These are phyloP conservation scores for Melanotaenia duboulayi DNA, from an alignment of 2,113 vertebrate species.

Conservation along the genomic window DNA sequence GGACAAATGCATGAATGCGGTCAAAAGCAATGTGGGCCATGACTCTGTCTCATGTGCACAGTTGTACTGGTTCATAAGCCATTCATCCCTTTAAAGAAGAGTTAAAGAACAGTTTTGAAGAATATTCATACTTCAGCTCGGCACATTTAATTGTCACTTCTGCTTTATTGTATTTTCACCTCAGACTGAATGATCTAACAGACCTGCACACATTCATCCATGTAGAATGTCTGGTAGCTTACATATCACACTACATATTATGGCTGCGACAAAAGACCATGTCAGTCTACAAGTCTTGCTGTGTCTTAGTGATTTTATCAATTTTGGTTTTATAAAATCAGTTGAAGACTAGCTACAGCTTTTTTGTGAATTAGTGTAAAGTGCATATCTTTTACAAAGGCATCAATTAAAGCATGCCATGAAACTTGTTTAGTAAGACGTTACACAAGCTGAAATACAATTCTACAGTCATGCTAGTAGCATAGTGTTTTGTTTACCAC, in stretches of 20 bases:
- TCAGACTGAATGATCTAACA: slow-evolving; percentile 4
- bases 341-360: background rate
- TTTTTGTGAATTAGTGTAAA: slow-evolving; percentile 39
- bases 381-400: slow-evolving; percentile 5
- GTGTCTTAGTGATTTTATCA: slow-evolving; percentile 44
- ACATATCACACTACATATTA: slow-evolving; percentile 17
- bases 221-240: background rate
- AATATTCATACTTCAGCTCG: slow-evolving; percentile 58
- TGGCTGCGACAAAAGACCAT: slow-evolving; percentile 17
- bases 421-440: slow-evolving; percentile 3
- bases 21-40: slow-evolving; percentile 24
- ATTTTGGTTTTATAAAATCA: slow-evolving; percentile 40
- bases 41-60: slow-evolving; percentile 46
- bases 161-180: slow-evolving; percentile 29
- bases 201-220: background rate
- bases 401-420: slow-evolving; percentile 18
- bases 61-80: slow-evolving; percentile 43
- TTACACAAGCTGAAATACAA: background rate
- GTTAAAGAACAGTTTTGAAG: slow-evolving; percentile 50
- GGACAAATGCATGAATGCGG: background rate
- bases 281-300: slow-evolving; percentile 8
- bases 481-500: background rate
- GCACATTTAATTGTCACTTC: slow-evolving; percentile 37
- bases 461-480: too few species aligned
- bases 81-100: slow-evolving; percentile 45